Base-by-base conservation (phyloP, 2,888 invertebrate genomes). In the Coronaproctus castanopsis region DNA sequence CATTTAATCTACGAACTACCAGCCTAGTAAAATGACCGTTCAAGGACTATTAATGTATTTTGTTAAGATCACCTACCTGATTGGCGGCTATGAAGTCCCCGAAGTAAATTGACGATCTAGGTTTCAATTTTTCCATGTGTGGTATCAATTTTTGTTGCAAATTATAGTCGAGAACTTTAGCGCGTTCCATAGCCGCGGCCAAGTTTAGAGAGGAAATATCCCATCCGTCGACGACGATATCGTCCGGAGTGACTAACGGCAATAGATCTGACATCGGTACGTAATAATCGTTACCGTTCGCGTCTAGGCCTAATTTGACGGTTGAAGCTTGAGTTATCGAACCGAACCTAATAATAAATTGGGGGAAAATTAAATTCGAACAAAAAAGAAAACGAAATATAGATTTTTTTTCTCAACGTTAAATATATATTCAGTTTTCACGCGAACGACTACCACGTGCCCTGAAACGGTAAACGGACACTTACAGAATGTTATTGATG, bases 21-120 rank as follows among this genome's bases (percentile, higher is more conserved):
- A n/a, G n/a, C n/a, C n/a, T n/a, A n/a, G n/a, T n/a, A n/a, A n/a
- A n/a, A n/a, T n/a, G n/a, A n/a, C n/a, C n/a, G n/a, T n/a, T n/a
- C n/a, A n/a, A n/a, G n/a, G n/a, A n/a, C n/a, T n/a, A n/a, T n/a
- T n/a, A n/a, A n/a, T n/a, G n/a, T n/a, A n/a, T n/a, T n/a, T n/a
- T n/a, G n/a, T n/a, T n/a, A n/a, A n/a, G n/a, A n/a, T n/a, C n/a
- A n/a, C n/a, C 63, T 67, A 83, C 83, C 77, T 96, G 96, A 74
- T 96, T 96, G 63, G 90, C 87, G n/a, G 96, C 96, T 64, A 96
- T 92, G 69, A 91, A 96, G 69, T 90, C 89, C 0, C 86, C 80
- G 69, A 85, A 82, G 70, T 90, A 96, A 59, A 92, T 81, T 0
- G 92, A 87, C 0, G 87, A 86, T 22, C 87, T 77, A 0, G 96